Conservation (phyloP, 2,113 vertebrate genomes). For the Heliornis fulica region DNA sequence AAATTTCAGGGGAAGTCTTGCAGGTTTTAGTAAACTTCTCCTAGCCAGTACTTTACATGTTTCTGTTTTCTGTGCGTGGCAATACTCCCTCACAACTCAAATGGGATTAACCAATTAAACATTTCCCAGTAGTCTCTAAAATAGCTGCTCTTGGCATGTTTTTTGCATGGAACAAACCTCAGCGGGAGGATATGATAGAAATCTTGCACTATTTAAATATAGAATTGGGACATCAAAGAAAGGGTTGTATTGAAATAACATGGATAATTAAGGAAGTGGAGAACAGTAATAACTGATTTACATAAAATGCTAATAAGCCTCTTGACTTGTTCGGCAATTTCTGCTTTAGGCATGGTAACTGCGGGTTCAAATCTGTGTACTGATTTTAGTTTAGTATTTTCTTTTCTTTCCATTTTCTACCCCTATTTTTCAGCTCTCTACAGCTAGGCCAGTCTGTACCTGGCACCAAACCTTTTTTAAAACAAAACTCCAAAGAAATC, state of each 20-base stretch:
- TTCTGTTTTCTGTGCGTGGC: constrained; percentile 79
- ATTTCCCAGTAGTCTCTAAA: constrained; percentile 90
- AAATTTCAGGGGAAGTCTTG: constrained; percentile 73
- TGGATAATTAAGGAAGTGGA: constrained; percentile 99
- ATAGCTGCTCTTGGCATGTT: constrained; percentile 94
- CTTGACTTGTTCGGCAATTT: constrained; percentile 87
- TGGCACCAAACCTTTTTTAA: neutral
- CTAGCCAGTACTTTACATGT: constrained; percentile 70
- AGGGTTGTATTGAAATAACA: constrained; percentile 97
- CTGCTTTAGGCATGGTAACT: constrained; percentile 78
- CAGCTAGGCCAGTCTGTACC: neutral
- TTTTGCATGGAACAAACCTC: constrained; percentile 95
- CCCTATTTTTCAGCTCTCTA: neutral
- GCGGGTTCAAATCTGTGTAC: constrained; percentile 79
- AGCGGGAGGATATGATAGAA: constrained; percentile 90
- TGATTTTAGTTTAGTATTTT: constrained; percentile 75
- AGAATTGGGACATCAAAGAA: constrained; percentile 98
- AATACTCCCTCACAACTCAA: constrained; percentile 84
- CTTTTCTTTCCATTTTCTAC: neutral
- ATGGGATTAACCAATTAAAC: constrained; percentile 89
- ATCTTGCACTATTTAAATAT: constrained; percentile 98
- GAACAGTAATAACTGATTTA: constrained; percentile 97
- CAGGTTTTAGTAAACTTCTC: constrained; percentile 81
- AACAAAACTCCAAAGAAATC: neutral
- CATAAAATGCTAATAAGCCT: constrained; percentile 99